These are phyloP conservation scores for Hystrix brachyura DNA, from an alignment of 2,113 vertebrate species.

Conservation along the genomic window DNA sequence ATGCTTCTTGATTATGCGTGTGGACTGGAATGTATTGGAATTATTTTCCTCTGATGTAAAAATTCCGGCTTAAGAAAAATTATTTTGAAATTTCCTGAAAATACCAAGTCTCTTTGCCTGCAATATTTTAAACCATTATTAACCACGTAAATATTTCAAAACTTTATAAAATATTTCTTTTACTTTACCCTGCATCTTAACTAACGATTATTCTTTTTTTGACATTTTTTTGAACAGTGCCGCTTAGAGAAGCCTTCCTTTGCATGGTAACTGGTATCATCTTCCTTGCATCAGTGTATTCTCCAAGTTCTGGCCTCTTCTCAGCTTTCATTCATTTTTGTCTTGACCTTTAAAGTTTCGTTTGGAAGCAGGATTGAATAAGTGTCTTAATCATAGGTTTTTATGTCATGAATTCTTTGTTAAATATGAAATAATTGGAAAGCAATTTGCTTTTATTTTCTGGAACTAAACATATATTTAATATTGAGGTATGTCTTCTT, in stretches of 20 bases:
- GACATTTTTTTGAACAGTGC: background rate
- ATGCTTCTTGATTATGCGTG: background rate
- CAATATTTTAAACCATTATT: background rate
- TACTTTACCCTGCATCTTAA: background rate
- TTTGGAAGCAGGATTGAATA: background rate
- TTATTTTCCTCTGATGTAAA: background rate
- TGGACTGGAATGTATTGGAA: background rate
- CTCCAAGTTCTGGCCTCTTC: background rate
- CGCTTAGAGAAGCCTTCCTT: background rate
- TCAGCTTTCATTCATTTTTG: background rate
- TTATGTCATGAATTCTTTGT: background rate
- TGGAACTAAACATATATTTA: background rate
- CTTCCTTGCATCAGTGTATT: background rate
- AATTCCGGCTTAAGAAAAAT: constrained; percentile 3
- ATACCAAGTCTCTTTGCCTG: background rate
- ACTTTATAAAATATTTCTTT: background rate
- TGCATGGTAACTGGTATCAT: background rate
- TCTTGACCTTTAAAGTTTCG: constrained; percentile 12
- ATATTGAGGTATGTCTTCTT: background rate
- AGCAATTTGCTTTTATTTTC: background rate
- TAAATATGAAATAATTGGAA: background rate
- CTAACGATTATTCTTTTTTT: background rate
- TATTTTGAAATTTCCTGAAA: background rate
- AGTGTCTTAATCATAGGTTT: background rate
- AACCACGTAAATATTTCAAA: background rate